Percentiles rank a stretch among this genome's conserved stretches.
Evolutionary conservation across 2,113 vertebrate species (phyloP).

Genomic region (Paralichthys olivaceus): DNA sequence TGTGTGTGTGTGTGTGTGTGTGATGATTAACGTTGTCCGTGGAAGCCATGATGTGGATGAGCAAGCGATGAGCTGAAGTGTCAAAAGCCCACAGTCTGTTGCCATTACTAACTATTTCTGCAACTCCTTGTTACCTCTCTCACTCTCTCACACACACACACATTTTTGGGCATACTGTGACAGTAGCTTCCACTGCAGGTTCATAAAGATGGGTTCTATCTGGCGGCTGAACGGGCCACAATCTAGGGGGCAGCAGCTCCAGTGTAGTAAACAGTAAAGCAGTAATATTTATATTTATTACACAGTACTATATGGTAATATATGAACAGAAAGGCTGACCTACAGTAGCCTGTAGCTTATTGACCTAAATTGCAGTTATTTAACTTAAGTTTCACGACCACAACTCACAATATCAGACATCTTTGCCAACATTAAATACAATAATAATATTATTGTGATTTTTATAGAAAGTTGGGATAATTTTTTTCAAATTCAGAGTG

Average conservation of each 20-base stretch:
- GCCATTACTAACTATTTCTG: constrained; percentile 48
- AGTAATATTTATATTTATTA: not conserved
- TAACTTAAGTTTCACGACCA: no score
- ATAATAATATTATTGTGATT: no score
- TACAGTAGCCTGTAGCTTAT: not conserved
- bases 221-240: constrained; percentile 3
- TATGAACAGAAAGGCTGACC: not conserved
- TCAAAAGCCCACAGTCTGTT: constrained; percentile 61
- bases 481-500: no score
- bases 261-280: not conserved
- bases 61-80: constrained; percentile 70
- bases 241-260: not conserved
- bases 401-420: not conserved
- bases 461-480: not conserved
- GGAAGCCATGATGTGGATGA: constrained; percentile 68
- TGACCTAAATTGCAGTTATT: not conserved
- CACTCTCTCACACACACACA: constrained; percentile 5
- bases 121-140: constrained; percentile 28
- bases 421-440: not conserved
- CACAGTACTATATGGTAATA: not conserved
- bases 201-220: constrained; percentile 2
- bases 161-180: constrained; percentile 22
- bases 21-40: constrained; percentile 60
- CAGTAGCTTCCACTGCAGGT: constrained; percentile 9
- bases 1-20: constrained; percentile 41